phyloP scores from a whole-genome alignment of 2,888 invertebrate species.

The Camptogramma bilineatum region DNA sequence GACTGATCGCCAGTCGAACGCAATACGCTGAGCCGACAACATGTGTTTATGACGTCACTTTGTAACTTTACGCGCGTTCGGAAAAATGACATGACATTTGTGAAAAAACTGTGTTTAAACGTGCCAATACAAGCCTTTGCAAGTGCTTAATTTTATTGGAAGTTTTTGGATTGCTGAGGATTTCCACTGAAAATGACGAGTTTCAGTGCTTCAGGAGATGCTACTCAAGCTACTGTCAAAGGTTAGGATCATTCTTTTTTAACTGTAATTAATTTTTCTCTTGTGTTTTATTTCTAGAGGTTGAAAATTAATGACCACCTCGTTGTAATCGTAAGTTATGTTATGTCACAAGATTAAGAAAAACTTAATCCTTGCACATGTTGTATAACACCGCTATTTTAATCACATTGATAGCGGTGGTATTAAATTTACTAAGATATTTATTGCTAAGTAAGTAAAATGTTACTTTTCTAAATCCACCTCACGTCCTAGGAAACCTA shows the following conservation, averaged over 20 bases:
- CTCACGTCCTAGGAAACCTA: too few species aligned
- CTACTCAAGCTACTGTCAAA: slow-evolving; percentile 70
- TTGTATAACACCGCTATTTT: slow-evolving; percentile 10
- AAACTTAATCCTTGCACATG: slow-evolving; percentile 15
- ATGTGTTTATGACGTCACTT: slow-evolving; percentile 52
- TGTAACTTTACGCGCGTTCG: slow-evolving; percentile 54
- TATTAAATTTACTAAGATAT: too few species aligned
- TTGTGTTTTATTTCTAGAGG: not conserved
- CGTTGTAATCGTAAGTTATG: not conserved
- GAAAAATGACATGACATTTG: slow-evolving; percentile 52
- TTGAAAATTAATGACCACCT: not conserved
- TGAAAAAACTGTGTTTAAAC: slow-evolving; percentile 61
- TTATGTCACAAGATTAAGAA: not conserved
- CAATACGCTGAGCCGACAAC: slow-evolving; percentile 55
- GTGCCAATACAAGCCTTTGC: slow-evolving; percentile 58
- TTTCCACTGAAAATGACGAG: slow-evolving; percentile 71
- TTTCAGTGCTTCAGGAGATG: slow-evolving; percentile 65
- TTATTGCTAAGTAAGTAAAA: too few species aligned
- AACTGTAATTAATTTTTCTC: not conserved
- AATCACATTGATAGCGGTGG: not conserved
- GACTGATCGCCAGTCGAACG: slow-evolving; percentile 69
- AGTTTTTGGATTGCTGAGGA: slow-evolving; percentile 55
- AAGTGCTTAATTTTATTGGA: slow-evolving; percentile 37
- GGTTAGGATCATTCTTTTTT: slow-evolving; percentile 56
- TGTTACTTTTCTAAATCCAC: too few species aligned